Conservation (phyloP, 2,888 invertebrate genomes). For the Thecocarcelia acutangulata region DNA sequence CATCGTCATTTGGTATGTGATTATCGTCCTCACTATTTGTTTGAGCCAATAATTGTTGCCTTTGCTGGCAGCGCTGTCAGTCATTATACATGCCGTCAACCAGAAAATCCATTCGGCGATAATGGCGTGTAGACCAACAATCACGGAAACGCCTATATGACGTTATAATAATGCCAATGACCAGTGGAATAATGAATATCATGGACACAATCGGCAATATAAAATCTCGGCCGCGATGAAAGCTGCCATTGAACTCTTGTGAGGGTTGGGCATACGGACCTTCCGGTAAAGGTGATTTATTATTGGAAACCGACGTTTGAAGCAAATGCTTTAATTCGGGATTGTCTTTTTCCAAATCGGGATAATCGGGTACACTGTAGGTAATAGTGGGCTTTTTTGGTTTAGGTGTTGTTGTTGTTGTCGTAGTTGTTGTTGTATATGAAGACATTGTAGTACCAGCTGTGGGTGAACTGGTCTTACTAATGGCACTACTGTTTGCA, state of each 20-base stretch:
- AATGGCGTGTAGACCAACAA: slow-evolving; percentile 93
- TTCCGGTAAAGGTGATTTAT: slow-evolving; percentile 60
- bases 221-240: slow-evolving; percentile 84
- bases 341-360: slow-evolving; percentile 71
- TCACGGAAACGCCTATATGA: slow-evolving; percentile 88
- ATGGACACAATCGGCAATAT: slow-evolving; percentile 89
- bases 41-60: slow-evolving; percentile 50
- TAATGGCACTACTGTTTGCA: not conserved
- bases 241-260: slow-evolving; percentile 73
- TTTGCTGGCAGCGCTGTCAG: slow-evolving; percentile 78
- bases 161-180: slow-evolving; percentile 86
- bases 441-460: slow-evolving; percentile 55
- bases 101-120: slow-evolving; percentile 92
- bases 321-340: slow-evolving; percentile 44
- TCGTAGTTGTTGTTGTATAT: slow-evolving; percentile 74
- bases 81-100: slow-evolving; percentile 95
- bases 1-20: slow-evolving; percentile 16
- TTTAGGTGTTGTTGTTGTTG: slow-evolving; percentile 78
- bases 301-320: slow-evolving; percentile 42
- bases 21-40: slow-evolving; percentile 42
- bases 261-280: slow-evolving; percentile 76
- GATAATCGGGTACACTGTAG: slow-evolving; percentile 80
- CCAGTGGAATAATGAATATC: slow-evolving; percentile 86
- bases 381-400: slow-evolving; percentile 83
- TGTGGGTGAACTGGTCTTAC: slow-evolving; percentile 2